Conservation (phyloP, 1,140 invertebrate genomes). For the Nylanderia fulva region DNA sequence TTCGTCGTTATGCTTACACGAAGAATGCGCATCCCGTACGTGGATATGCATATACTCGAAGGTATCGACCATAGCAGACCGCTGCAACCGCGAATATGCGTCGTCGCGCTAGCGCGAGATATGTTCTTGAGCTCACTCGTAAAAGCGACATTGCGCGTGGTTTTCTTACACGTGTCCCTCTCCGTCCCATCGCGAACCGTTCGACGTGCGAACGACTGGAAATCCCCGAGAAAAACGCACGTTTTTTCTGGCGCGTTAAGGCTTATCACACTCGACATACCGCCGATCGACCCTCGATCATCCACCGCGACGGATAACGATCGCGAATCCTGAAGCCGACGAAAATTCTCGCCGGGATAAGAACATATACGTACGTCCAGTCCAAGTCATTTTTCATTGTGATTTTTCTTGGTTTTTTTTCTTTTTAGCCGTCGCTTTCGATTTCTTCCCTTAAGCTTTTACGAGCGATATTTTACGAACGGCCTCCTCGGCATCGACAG, state of each 20-base stretch:
- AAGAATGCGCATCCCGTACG: conserved; percentile 9
- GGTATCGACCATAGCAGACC: conserved; percentile 4
- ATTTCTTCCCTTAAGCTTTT: conserved; percentile 9
- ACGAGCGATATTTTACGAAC: conserved; percentile 47
- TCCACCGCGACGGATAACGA: not conserved
- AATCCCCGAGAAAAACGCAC: not conserved
- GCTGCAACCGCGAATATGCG: not conserved
- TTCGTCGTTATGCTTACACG: conserved; percentile 36
- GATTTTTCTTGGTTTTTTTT: not conserved
- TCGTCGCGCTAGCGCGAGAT: conserved; percentile 1
- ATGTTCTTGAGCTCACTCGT: not conserved
- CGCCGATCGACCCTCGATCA: conserved; percentile 15
- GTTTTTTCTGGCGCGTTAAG: not conserved
- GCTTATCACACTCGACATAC: not conserved
- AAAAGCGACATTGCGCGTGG: not conserved
- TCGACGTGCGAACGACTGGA: not conserved
- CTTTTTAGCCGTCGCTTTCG: not conserved
- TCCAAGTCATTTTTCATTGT: not conserved
- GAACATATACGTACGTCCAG: no score
- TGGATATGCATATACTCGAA: conserved; percentile 12
- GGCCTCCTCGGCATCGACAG: conserved; percentile 2
- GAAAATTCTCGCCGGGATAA: not conserved
- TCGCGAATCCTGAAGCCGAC: not conserved
- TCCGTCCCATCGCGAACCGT: no score
- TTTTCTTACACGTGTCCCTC: not conserved